Conservation (phyloP, 2,113 vertebrate genomes). For the Prochilodus magdalenae region DNA sequence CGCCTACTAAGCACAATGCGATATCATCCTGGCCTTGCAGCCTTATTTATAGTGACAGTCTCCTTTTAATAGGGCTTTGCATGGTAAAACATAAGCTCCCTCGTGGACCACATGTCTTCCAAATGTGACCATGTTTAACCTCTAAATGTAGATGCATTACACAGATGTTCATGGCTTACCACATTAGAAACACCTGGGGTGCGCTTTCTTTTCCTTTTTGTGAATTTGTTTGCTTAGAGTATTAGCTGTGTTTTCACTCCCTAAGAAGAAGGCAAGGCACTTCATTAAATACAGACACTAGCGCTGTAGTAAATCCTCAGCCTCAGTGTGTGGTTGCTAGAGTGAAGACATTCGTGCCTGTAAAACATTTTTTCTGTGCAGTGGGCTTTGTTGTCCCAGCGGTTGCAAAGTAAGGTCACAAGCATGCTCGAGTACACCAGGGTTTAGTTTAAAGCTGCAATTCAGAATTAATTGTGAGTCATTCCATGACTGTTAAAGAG, state of each 20-base stretch:
- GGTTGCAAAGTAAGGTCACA: background rate
- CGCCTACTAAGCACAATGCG: background rate
- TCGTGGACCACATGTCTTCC: background rate
- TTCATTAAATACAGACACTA: conserved; percentile 5
- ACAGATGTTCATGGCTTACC: conserved; percentile 18
- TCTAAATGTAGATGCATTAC: background rate
- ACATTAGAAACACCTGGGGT: conserved; percentile 16
- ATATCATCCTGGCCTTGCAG: background rate
- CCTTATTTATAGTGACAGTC: background rate
- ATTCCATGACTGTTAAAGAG: background rate
- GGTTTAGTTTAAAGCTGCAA: conserved; percentile 40
- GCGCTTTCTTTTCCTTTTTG: background rate
- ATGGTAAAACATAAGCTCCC: background rate
- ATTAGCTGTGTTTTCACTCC: conserved; percentile 2
- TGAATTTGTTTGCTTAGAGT: conserved; percentile 1
- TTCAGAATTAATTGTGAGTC: background rate
- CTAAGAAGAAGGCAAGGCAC: background rate
- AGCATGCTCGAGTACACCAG: conserved; percentile 20
- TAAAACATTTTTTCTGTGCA: conserved; percentile 9
- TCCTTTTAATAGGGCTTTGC: background rate
- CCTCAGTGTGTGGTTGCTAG: conserved; percentile 34
- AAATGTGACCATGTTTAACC: conserved; percentile 1
- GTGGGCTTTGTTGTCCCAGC: background rate
- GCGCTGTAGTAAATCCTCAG: conserved; percentile 16
- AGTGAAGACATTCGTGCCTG: conserved; percentile 13